Evolutionary conservation across 2,888 invertebrate genomes (phyloP), one percentile per base, ranked within the genome.

Genomic region (Mesorhabditis sp.): DNA sequence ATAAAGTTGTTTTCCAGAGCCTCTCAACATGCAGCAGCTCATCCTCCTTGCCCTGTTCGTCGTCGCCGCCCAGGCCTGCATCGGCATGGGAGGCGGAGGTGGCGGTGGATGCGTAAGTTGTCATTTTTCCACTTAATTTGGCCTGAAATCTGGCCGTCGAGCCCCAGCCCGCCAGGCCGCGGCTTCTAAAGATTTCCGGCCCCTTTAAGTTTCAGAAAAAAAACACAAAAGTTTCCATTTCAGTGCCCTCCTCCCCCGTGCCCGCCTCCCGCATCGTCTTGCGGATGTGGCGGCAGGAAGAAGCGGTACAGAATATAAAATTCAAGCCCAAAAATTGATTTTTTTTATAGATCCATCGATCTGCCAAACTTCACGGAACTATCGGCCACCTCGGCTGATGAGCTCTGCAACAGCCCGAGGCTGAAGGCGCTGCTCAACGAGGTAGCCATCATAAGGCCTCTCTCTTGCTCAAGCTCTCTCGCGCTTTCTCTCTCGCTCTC

Each of bases 281-380:
- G 58, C n/a, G 58, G 58, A 13, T 10, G 58, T 50, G 58, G 58
- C n/a, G 58, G 58, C 58, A 50, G 58, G n/a, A 50, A 50, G 58
- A 50, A 50, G n/a, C 7, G 58, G 58, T 50, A 50, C 7, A 50
- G 10, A 50, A 13, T 50, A 13, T n/a, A 13, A 50, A 50, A 50
- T 50, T 13, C 58, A 50, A 13, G n/a, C n/a, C 7, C 2, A n/a
- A 13, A 50, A 50, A 50, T 13, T n/a, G 58, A n/a, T 50, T 50
- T 50, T 13, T 50, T 50, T 50, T 50, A 13, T n/a, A 50, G 58
- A 50, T 50, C 58, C 58, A n/a, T 50, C 58, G 58, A 50, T 50
- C n/a, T 50, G n/a, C 58, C 58, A 10, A n/a, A 50, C 58, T 50
- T 50, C 58, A 10, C n/a, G 10, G 58, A 50, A 50, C 58, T 50